phyloP scores from a whole-genome alignment of 2,888 invertebrate species.

The Zele albiditarsus region DNA sequence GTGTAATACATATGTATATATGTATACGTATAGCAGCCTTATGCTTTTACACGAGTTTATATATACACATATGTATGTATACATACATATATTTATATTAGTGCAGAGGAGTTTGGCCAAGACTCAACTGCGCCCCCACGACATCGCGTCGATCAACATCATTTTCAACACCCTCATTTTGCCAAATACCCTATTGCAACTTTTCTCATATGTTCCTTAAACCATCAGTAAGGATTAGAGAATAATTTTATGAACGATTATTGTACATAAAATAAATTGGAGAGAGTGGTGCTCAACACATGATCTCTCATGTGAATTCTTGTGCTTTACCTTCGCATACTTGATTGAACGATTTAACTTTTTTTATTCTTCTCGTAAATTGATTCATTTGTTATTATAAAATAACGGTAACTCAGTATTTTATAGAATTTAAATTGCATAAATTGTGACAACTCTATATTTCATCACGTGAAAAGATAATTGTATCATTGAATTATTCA shows the following conservation, averaged over 20 bases:
- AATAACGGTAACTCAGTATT: neutral
- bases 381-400: neutral
- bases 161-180: slow-evolving; percentile 31
- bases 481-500: neutral
- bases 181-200: slow-evolving; percentile 41
- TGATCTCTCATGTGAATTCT: neutral
- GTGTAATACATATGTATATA: neutral
- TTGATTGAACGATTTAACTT: neutral
- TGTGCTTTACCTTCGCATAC: neutral
- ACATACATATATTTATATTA: slow-evolving; percentile 33
- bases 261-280: slow-evolving; percentile 6
- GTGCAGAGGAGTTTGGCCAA: slow-evolving; percentile 57
- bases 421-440: neutral
- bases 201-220: slow-evolving; percentile 23
- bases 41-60: neutral
- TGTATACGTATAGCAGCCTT: slow-evolving; percentile 31
- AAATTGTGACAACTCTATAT: neutral
- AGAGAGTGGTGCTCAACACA: neutral
- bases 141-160: slow-evolving; percentile 60
- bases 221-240: slow-evolving; percentile 14
- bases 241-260: slow-evolving; percentile 19
- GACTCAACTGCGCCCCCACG: slow-evolving; percentile 64
- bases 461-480: neutral
- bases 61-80: neutral
- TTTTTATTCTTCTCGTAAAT: neutral